Base-by-base conservation (phyloP, 2,797 vertebrate genomes). In the Tokudaia tokunoshimensis region DNA sequence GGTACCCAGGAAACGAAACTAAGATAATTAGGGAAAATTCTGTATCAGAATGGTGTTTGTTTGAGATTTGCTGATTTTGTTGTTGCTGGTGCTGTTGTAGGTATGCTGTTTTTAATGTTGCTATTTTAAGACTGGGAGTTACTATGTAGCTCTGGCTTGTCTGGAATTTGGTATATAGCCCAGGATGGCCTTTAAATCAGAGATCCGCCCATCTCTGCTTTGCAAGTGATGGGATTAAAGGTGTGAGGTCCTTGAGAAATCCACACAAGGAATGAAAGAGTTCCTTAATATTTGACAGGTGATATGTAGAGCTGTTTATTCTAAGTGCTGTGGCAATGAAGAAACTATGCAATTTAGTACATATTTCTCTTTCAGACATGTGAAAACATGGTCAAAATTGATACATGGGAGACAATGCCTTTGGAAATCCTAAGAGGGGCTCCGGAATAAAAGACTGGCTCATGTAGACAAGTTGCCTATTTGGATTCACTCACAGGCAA, bases 61-160 rank as follows among this genome's bases (percentile, higher is more conserved):
- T 20, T 31, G 29, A 84, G 59, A 65, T 13, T 31, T 65, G 10
- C 31, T 47, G 9, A 47, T 83, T 24, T 0, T 79, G 5, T 15
- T 2, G 13, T 3, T 41, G 37, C 14, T 61, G 15, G 9, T 47
- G 22, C 0, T 24, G 9, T 26, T 2, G n/a, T 6, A 24, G n/a
- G 13, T 10, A 10, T 63, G 41, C 15, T 84, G 29, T 20, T 47
- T 83, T 34, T 19, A 1, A 34, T 65, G 59, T 29, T 84, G 17
- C 13, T 63, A 12, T 84, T 44, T 63, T 65, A 17, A 47, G 59
- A 47, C 26, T 47, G 29, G 2, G 8, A 84, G 41, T 65, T 65
- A 20, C 41, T 47, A 44, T 12, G 8, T 47, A 84, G 15, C n/a
- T 31, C 37, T 44, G 37, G 9, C 4, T 44, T 17, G 2, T 83